These are phyloP conservation scores for Drosophila pandora DNA, from an alignment of 1,140 invertebrate genomes.

Conservation along the genomic window DNA sequence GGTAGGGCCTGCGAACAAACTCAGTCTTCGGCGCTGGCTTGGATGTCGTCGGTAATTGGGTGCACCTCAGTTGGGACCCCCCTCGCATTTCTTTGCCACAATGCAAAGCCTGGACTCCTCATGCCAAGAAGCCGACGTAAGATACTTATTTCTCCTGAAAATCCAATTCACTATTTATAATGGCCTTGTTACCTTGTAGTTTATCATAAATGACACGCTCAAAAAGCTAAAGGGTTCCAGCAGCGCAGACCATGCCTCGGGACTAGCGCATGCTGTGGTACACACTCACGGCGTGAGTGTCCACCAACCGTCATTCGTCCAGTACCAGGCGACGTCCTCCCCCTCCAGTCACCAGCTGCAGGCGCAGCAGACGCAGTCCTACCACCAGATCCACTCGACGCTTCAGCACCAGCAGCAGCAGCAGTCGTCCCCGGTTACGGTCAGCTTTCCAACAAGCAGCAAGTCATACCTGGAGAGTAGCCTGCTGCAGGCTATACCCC, in stretches of 20 bases:
- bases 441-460: constrained; percentile 63
- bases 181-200: constrained; percentile 43
- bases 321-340: constrained; percentile 46
- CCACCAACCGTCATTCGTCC: constrained; percentile 58
- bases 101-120: constrained; percentile 87
- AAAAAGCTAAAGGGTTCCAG: constrained; percentile 81
- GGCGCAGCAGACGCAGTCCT: constrained; percentile 48
- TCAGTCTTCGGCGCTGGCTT: constrained; percentile 54
- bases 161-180: neutral
- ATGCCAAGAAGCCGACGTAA: constrained; percentile 87
- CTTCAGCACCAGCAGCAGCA: constrained; percentile 57
- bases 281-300: constrained; percentile 50
- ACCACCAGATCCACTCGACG: constrained; percentile 67
- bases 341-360: constrained; percentile 56
- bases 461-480: constrained; percentile 73
- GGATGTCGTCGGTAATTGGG: constrained; percentile 75
- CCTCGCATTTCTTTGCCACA: constrained; percentile 84
- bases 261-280: constrained; percentile 55
- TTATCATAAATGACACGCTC: constrained; percentile 83
- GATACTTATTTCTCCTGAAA: constrained; percentile 23
- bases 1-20: constrained; percentile 44
- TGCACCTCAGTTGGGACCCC: constrained; percentile 58
- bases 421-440: constrained; percentile 45
- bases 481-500: constrained; percentile 77
- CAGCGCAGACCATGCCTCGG: constrained; percentile 60